phyloP scores from a whole-genome alignment of 1,140 invertebrate species.

The Acromyrmex echinatior region DNA sequence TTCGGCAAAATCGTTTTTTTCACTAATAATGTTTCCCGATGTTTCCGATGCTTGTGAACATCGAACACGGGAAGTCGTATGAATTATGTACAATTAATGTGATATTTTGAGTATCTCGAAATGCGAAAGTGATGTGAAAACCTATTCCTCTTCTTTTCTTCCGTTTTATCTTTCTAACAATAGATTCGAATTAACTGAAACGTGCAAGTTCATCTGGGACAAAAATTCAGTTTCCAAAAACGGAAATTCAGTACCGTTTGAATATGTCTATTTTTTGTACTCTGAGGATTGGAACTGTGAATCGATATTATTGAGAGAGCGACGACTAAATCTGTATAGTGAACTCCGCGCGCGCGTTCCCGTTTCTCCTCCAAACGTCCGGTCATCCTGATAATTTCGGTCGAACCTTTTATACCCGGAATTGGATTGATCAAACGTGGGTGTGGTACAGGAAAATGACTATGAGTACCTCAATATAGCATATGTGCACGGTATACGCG shows the following conservation, averaged over 20 bases:
- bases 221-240: neutral
- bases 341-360: slow-evolving; percentile 37
- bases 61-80: neutral
- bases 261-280: slow-evolving; percentile 20
- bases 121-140: neutral
- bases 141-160: neutral
- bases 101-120: neutral
- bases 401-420: slow-evolving; percentile 68
- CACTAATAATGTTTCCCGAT: neutral
- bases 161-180: neutral
- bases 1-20: too few relatives aligned
- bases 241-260: slow-evolving; percentile 1
- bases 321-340: slow-evolving; percentile 67
- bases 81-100: neutral
- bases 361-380: slow-evolving; percentile 64
- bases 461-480: slow-evolving; percentile 5
- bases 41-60: neutral
- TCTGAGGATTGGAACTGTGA: slow-evolving; percentile 23
- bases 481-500: slow-evolving; percentile 11
- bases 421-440: slow-evolving; percentile 70
- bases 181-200: neutral
- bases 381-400: slow-evolving; percentile 69
- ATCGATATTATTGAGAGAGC: slow-evolving; percentile 71
- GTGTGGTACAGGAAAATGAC: slow-evolving; percentile 59
- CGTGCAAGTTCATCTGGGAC: neutral